Evolutionary conservation across 2,113 vertebrate species (phyloP).

Genomic region (Edolisoma coerulescens): DNA sequence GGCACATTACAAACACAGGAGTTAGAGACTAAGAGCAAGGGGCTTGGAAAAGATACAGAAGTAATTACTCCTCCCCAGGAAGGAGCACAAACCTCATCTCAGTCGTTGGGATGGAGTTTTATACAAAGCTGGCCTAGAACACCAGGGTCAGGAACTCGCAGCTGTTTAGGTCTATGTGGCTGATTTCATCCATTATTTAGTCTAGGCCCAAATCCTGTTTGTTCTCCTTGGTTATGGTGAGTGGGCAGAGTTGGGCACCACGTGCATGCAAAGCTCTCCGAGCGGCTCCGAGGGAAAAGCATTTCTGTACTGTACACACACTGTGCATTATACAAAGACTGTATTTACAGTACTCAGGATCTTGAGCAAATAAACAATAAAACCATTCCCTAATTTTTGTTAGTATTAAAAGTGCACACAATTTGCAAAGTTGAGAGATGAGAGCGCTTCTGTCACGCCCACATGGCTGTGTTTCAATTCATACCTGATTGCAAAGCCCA

Average conservation of each 20-base stretch:
- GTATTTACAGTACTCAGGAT: not conserved
- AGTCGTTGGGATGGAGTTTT: not conserved
- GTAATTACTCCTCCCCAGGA: not conserved
- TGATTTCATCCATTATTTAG: not conserved
- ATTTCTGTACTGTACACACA: not conserved
- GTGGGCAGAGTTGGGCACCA: not conserved
- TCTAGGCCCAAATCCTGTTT: not conserved
- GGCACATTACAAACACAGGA: not conserved
- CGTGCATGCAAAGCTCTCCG: not conserved
- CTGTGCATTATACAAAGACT: not conserved
- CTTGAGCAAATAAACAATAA: not conserved
- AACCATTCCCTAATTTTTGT: not conserved
- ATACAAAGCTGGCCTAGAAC: not conserved
- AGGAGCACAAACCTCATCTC: not conserved
- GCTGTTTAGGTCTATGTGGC: not conserved
- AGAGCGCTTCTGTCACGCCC: not conserved
- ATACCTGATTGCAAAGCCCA: not conserved
- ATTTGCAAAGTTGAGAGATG: not conserved
- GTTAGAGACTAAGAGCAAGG: not conserved
- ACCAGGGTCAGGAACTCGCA: not conserved
- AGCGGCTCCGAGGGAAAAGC: not conserved
- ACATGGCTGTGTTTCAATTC: not conserved
- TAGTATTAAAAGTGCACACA: not conserved
- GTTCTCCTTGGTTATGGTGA: not conserved
- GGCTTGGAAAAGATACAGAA: not conserved